Percentiles rank a stretch among this genome's conserved stretches.
These are phyloP conservation scores for Porites rus DNA, from an alignment of 92 coral and sea anemone species.

Conservation along the genomic window DNA sequence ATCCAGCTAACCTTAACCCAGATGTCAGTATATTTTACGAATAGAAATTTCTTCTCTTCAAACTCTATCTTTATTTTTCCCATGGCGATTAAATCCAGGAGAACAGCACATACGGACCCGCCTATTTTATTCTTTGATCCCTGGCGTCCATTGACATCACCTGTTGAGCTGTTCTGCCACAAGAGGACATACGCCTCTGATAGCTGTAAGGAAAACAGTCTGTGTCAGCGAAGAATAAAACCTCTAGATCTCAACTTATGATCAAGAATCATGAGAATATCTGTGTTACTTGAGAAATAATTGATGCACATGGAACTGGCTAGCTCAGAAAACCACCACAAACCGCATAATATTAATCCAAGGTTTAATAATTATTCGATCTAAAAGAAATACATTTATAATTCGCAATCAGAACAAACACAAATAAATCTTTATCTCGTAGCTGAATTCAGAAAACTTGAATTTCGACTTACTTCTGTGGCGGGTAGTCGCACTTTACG, in stretches of 20 bases:
- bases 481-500: too few species aligned
- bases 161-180: conserved; percentile 73
- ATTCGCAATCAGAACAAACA: too few species aligned
- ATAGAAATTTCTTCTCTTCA: conserved; percentile 57
- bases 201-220: conserved; percentile 33
- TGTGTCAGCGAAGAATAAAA: neutral
- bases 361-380: too few species aligned
- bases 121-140: conserved; percentile 64
- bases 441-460: too few species aligned
- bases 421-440: too few species aligned
- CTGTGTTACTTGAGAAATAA: too few species aligned
- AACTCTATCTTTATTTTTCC: conserved; percentile 62
- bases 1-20: conserved; percentile 37
- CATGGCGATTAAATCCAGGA: conserved; percentile 66
- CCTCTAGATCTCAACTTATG: neutral
- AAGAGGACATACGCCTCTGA: conserved; percentile 78
- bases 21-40: conserved; percentile 39
- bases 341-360: too few species aligned
- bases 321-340: too few species aligned
- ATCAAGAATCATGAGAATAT: too few species aligned
- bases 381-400: too few species aligned
- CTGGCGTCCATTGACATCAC: conserved; percentile 69
- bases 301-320: too few species aligned
- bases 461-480: too few species aligned
- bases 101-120: conserved; percentile 68